Conservation (phyloP, 2,113 vertebrate genomes). For the Oryzias melastigma region DNA sequence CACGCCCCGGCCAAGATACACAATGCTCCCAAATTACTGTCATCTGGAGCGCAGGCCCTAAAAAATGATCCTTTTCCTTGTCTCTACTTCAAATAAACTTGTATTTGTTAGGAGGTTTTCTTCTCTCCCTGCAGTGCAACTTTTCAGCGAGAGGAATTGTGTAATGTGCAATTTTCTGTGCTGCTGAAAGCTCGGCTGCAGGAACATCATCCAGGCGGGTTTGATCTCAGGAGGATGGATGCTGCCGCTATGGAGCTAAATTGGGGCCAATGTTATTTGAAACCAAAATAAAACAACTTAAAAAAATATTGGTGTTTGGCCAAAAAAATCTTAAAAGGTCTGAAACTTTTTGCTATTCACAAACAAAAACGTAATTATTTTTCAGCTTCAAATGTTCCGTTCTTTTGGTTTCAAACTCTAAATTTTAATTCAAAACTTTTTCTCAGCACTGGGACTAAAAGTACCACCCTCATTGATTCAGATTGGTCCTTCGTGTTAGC, state of each 20-base stretch:
- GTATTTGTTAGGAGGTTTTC: slow-evolving; percentile 86
- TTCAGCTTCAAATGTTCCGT: too few relatives aligned
- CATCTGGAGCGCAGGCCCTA: slow-evolving; percentile 82
- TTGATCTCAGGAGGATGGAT: slow-evolving; percentile 48
- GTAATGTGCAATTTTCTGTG: slow-evolving; percentile 81
- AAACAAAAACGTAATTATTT: too few relatives aligned
- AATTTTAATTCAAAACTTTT: too few relatives aligned
- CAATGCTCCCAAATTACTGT: slow-evolving; percentile 94
- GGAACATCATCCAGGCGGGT: slow-evolving; percentile 54
- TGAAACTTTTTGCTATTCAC: too few relatives aligned
- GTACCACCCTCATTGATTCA: too few relatives aligned
- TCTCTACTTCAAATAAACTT: slow-evolving; percentile 83
- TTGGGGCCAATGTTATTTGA: too few relatives aligned
- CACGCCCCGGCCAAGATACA: slow-evolving; percentile 87
- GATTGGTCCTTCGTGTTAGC: too few relatives aligned
- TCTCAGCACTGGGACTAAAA: too few relatives aligned
- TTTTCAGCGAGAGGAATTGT: slow-evolving; percentile 72
- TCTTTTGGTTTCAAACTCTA: too few relatives aligned
- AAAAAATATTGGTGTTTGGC: too few relatives aligned
- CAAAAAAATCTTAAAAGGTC: too few relatives aligned
- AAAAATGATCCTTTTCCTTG: slow-evolving; percentile 75
- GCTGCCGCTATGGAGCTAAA: neutral
- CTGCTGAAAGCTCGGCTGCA: slow-evolving; percentile 69
- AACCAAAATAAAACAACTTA: too few relatives aligned
- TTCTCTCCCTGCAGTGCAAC: slow-evolving; percentile 61